A percentile compares a stretch with the other conserved stretches of the same genome.
phyloP scores from a whole-genome alignment of 2,113 vertebrate genomes.

The Aramus guarauna region DNA sequence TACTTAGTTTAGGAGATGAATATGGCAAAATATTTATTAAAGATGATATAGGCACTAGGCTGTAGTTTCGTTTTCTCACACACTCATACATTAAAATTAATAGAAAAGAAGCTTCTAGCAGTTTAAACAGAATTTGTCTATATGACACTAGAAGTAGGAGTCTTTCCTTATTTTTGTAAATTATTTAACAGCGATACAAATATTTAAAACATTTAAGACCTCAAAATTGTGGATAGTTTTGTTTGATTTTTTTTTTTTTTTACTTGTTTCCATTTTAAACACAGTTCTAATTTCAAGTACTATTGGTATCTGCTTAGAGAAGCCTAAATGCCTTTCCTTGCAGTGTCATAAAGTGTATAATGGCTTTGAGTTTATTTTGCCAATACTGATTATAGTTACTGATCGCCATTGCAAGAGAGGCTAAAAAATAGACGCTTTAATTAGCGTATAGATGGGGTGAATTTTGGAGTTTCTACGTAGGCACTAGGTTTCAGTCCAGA shows the following conservation, averaged over 20 bases:
- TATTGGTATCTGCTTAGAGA: background rate
- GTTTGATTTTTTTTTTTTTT: background rate
- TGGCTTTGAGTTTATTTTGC: background rate
- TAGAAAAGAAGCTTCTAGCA: slow-evolving; percentile 48
- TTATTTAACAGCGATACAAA: slow-evolving; percentile 45
- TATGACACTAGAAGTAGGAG: background rate
- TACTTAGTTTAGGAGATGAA: slow-evolving; percentile 57
- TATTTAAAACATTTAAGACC: slow-evolving; percentile 46
- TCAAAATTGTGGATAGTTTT: background rate
- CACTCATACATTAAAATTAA: slow-evolving; percentile 60
- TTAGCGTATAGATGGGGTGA: background rate
- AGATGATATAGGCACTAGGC: slow-evolving; percentile 38
- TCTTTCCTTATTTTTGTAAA: slow-evolving; percentile 31
- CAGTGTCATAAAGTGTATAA: background rate
- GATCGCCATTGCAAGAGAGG: background rate
- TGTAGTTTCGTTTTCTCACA: slow-evolving; percentile 14
- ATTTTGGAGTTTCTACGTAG: background rate
- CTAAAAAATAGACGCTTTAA: background rate
- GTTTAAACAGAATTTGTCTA: slow-evolving; percentile 39
- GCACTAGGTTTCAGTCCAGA: background rate
- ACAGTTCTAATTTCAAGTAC: slow-evolving; percentile 10
- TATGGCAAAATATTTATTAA: slow-evolving; percentile 66
- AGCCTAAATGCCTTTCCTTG: background rate
- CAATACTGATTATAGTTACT: background rate
- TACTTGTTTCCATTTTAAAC: slow-evolving; percentile 22